Evolutionary conservation across 1,140 invertebrate genomes (phyloP), one percentile per base, ranked within the genome.

Genomic region (Nomia melanderi): DNA sequence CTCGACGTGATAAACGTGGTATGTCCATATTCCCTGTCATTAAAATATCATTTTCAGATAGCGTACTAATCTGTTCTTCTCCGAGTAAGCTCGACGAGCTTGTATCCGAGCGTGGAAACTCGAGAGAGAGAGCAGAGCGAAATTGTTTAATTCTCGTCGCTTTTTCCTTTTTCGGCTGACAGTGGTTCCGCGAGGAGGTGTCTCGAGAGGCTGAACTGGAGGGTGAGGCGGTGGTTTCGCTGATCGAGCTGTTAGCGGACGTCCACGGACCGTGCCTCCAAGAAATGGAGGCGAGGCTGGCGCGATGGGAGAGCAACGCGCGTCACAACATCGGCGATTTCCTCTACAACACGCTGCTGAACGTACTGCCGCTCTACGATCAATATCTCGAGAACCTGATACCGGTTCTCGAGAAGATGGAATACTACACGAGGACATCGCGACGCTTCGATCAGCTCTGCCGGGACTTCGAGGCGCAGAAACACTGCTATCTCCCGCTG

Each of bases 1-100:
- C 92, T 99, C 78, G 97, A 98, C 91, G 96, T 99, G 50, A 94
- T 99, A 71, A 97, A 97, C 89, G 93, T 95, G 84, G 96, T 97
- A 92, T 93, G 95, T 88, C 8, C n/a, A n/a, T n/a, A n/a, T n/a
- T n/a, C n/a, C n/a, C n/a, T n/a, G n/a, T n/a, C n/a, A n/a, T n/a
- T n/a, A n/a, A n/a, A n/a, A n/a, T n/a, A n/a, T n/a, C n/a, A n/a
- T n/a, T n/a, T n/a, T n/a, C n/a, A n/a, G n/a, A n/a, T n/a, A n/a
- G n/a, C n/a, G n/a, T n/a, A n/a, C n/a, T n/a, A n/a, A n/a, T n/a
- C n/a, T n/a, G n/a, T n/a, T n/a, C n/a, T n/a, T n/a, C n/a, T n/a
- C n/a, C n/a, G n/a, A n/a, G n/a, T n/a, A n/a, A n/a, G n/a, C n/a
- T n/a, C n/a, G n/a, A n/a, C n/a, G n/a, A n/a, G n/a, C n/a, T n/a